These are phyloP conservation scores for Euphydryas editha DNA, from an alignment of 2,888 invertebrate species.

Conservation along the genomic window DNA sequence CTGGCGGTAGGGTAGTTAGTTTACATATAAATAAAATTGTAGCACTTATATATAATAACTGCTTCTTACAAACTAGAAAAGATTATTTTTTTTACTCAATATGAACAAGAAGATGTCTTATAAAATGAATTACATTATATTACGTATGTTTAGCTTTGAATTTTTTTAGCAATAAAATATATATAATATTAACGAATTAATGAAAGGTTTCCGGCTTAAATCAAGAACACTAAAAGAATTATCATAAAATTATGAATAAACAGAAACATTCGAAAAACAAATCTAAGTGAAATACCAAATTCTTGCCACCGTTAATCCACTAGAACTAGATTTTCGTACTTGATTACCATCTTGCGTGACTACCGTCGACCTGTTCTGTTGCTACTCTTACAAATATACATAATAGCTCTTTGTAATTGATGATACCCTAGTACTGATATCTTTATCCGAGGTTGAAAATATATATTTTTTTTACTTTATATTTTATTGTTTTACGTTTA, in stretches of 20 bases:
- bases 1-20: no score
- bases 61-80: no score
- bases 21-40: no score
- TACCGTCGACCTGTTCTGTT: slow-evolving; percentile 28
- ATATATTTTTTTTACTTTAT: not conserved
- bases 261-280: not conserved
- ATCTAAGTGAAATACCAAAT: not conserved
- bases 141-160: no score
- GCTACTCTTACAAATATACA: slow-evolving; percentile 6
- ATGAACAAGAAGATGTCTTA: no score
- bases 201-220: no score
- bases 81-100: no score
- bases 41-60: no score
- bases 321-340: slow-evolving; percentile 44
- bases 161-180: no score
- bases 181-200: no score
- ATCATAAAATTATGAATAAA: not conserved
- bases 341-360: slow-evolving; percentile 50
- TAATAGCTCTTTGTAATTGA: slow-evolving; percentile 16
- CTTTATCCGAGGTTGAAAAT: not conserved
- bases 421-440: slow-evolving; percentile 11
- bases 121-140: no score
- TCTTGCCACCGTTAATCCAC: not conserved
- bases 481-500: not conserved
- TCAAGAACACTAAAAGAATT: not conserved